A percentile compares a stretch with the other conserved stretches of the same genome.
phyloP scores from a whole-genome alignment of 2,797 vertebrate genomes.

The Notamacropus eugenii region DNA sequence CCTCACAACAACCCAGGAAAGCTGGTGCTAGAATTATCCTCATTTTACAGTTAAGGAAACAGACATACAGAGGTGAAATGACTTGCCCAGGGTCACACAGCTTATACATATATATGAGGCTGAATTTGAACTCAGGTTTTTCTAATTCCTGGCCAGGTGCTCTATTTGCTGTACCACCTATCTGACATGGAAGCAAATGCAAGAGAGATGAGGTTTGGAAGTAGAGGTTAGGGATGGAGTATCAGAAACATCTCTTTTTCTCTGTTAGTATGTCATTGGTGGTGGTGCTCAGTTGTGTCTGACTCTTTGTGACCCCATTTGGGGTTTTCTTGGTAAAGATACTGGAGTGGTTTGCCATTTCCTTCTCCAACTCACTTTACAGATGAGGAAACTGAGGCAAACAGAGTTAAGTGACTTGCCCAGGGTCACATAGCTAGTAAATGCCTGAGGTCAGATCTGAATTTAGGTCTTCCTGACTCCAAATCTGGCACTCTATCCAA shows the following conservation, averaged over 20 bases:
- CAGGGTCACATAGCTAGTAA: not conserved
- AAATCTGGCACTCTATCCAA: not conserved
- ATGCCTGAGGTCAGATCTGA: not conserved
- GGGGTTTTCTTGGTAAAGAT: not conserved
- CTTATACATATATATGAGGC: not conserved
- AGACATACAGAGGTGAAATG: not conserved
- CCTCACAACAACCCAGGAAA: not conserved
- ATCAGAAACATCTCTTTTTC: constrained; percentile 67
- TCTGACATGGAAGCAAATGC: not conserved
- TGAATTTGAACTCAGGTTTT: not conserved
- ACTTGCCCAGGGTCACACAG: not conserved
- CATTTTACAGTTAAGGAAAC: not conserved
- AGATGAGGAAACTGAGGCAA: not conserved
- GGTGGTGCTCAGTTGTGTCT: not conserved
- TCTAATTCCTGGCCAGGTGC: not conserved
- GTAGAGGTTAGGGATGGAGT: constrained; percentile 53
- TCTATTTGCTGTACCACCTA: not conserved
- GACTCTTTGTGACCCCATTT: not conserved
- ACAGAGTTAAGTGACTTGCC: not conserved
- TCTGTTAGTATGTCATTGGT: not conserved
- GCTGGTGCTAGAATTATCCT: not conserved
- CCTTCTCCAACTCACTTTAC: not conserved
- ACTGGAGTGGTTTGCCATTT: not conserved
- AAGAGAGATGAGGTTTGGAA: constrained; percentile 63
- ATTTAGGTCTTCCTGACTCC: not conserved